A percentile compares a stretch with the other conserved stretches of the same genome.
These are phyloP conservation scores for Centropyge bicolor DNA, from an alignment of 2,797 vertebrate species.

Conservation along the genomic window DNA sequence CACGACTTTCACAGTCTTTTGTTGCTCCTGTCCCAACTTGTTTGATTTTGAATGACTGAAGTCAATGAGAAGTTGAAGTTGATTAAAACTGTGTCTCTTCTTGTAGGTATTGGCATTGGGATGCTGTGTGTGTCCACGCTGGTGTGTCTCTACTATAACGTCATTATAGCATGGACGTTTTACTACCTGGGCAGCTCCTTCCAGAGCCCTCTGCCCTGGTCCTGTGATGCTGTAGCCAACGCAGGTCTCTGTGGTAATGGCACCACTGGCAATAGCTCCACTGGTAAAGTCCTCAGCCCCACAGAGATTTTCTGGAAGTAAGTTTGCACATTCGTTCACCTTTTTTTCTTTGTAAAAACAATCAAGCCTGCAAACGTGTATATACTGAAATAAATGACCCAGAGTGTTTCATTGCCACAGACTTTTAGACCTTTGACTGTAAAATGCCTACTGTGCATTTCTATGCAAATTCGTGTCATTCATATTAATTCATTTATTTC, in stretches of 20 bases:
- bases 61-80: too few relatives aligned
- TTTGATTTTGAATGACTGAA: too few relatives aligned
- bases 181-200: slow-evolving; percentile 90
- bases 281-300: slow-evolving; percentile 73
- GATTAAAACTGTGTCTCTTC: slow-evolving; percentile 4
- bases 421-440: not conserved
- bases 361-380: not conserved
- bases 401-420: not conserved
- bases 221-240: slow-evolving; percentile 81
- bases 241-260: slow-evolving; percentile 75
- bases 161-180: slow-evolving; percentile 91
- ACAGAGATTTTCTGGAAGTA: slow-evolving; percentile 91
- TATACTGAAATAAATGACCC: not conserved
- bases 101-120: slow-evolving; percentile 88
- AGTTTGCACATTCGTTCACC: slow-evolving; percentile 52
- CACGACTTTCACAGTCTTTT: too few relatives aligned
- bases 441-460: not conserved
- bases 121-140: slow-evolving; percentile 88
- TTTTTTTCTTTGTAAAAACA: not conserved
- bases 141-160: slow-evolving; percentile 90
- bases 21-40: too few relatives aligned
- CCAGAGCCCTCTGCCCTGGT: slow-evolving; percentile 91
- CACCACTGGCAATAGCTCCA: slow-evolving; percentile 61
- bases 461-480: not conserved
- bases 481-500: not conserved